Conservation (phyloP, 1,140 invertebrate genomes). For the Schlechtendalia chinensis region DNA sequence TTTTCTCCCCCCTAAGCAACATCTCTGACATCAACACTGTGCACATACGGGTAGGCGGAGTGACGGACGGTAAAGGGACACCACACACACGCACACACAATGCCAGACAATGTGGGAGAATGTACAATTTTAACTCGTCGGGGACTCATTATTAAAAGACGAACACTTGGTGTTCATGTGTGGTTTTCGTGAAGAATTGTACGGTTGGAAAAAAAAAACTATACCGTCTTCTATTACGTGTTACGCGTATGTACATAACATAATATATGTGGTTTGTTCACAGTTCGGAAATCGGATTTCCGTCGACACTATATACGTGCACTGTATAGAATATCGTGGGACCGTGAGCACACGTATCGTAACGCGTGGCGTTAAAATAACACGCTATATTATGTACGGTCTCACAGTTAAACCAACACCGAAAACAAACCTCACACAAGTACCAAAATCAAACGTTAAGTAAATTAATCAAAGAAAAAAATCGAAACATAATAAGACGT, state of each 20-base stretch:
- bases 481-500: no score
- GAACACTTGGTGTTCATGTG: conserved; percentile 37
- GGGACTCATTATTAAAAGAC: conserved; percentile 30
- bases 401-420: no score
- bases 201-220: neutral
- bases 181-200: conserved; percentile 9
- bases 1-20: neutral
- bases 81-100: neutral
- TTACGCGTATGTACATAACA: neutral
- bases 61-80: conserved; percentile 1
- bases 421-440: no score
- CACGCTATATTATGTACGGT: no score
- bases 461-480: no score
- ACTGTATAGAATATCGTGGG: neutral
- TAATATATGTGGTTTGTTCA: neutral
- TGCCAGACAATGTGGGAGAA: conserved; percentile 24
- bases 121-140: conserved; percentile 24
- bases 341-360: neutral
- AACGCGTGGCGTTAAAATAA: conserved; percentile 11
- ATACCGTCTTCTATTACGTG: neutral
- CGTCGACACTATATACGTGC: neutral
- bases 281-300: conserved; percentile 25
- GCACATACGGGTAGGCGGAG: no score
- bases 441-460: no score
- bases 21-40: conserved; percentile 19